Percentiles rank a stretch among this genome's conserved stretches.
These are phyloP conservation scores for Clostera curtula DNA, from an alignment of 2,888 invertebrate genomes.

Conservation along the genomic window DNA sequence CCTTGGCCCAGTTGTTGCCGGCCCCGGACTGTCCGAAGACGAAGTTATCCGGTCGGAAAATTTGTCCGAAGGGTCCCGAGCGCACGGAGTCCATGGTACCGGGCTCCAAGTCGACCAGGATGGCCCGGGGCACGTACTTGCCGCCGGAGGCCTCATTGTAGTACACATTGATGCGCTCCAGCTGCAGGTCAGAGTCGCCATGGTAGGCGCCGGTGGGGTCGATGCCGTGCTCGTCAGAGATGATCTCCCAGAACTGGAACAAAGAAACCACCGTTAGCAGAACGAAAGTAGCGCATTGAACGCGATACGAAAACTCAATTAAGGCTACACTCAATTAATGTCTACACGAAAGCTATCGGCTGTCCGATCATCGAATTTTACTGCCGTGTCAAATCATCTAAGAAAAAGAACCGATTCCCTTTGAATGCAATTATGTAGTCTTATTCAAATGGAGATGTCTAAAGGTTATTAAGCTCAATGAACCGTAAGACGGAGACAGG, in stretches of 20 bases:
- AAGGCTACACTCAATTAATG: slow-evolving; percentile 49
- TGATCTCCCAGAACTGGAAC: slow-evolving; percentile 89
- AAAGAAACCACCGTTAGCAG: slow-evolving; percentile 82
- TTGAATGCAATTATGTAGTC: slow-evolving; percentile 20
- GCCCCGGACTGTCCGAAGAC: slow-evolving; percentile 79
- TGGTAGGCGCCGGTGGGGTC: slow-evolving; percentile 92
- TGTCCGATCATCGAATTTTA: slow-evolving; percentile 48
- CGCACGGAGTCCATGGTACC: slow-evolving; percentile 81
- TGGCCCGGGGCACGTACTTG: slow-evolving; percentile 63
- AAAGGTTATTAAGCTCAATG: slow-evolving; percentile 48
- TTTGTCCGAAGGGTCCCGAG: slow-evolving; percentile 80
- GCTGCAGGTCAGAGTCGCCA: slow-evolving; percentile 91
- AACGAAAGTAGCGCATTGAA: slow-evolving; percentile 21
- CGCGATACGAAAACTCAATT: slow-evolving; percentile 29
- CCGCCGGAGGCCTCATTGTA: slow-evolving; percentile 91
- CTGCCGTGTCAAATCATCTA: slow-evolving; percentile 26
- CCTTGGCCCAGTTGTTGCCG: slow-evolving; percentile 78
- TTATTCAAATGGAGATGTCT: slow-evolving; percentile 22
- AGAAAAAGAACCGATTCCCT: slow-evolving; percentile 29
- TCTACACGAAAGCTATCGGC: slow-evolving; percentile 47
- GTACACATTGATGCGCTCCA: slow-evolving; percentile 96
- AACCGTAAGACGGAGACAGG: slow-evolving; percentile 53
- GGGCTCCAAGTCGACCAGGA: slow-evolving; percentile 62
- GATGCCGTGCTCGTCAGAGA: slow-evolving; percentile 96
- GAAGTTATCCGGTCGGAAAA: slow-evolving; percentile 85